A percentile compares a stretch with the other conserved stretches of the same genome.
phyloP scores from a whole-genome alignment of 2,888 invertebrate genomes.

The Stomorhina lunata region DNA sequence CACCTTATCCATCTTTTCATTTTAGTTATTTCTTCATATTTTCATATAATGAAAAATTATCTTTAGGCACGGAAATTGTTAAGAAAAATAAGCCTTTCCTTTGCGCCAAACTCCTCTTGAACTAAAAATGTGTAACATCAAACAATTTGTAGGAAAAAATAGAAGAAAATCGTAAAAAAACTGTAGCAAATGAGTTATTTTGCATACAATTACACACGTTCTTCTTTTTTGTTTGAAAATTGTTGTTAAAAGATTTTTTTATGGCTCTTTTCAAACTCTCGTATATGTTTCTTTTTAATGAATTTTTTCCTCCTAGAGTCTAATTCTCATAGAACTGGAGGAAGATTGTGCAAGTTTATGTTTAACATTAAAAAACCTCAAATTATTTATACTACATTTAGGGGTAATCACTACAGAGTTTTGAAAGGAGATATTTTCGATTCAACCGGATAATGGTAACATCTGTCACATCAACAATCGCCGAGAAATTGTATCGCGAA shows the following conservation, averaged over 20 bases:
- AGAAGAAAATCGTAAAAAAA: neutral
- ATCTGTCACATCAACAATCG: too few species aligned
- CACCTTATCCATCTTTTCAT: neutral
- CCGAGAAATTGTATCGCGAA: too few species aligned
- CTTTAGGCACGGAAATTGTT: conserved; percentile 51
- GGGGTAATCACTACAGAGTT: neutral
- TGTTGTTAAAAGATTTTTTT: conserved; percentile 3
- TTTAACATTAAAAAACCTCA: conserved; percentile 8
- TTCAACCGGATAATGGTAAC: too few species aligned
- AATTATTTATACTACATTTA: neutral
- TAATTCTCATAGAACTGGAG: conserved; percentile 8
- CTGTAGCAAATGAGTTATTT: conserved; percentile 46
- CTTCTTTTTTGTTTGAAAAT: neutral
- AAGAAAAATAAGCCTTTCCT: neutral
- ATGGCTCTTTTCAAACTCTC: neutral
- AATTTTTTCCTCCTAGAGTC: neutral
- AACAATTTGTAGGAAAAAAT: conserved; percentile 6
- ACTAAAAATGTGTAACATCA: conserved; percentile 32
- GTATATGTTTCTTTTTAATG: neutral
- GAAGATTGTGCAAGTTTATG: neutral
- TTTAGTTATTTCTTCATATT: too few species aligned
- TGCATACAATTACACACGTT: conserved; percentile 54
- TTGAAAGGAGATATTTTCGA: too few species aligned
- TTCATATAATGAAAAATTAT: conserved; percentile 47
- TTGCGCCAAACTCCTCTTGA: neutral